These are phyloP conservation scores for Dasysyrphus tricinctus DNA, from an alignment of 2,888 invertebrate genomes.

Conservation along the genomic window DNA sequence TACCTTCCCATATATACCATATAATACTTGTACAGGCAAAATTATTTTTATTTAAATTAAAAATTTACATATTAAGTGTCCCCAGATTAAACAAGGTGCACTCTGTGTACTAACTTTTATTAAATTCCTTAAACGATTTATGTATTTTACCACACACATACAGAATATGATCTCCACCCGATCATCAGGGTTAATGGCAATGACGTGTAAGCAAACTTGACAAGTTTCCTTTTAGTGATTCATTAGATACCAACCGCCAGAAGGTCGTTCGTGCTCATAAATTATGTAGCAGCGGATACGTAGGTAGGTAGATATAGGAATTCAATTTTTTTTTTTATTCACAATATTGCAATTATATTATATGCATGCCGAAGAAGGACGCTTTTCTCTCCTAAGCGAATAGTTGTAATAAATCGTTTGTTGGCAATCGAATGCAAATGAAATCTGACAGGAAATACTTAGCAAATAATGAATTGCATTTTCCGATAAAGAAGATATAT, in stretches of 20 bases:
- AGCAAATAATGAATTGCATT: slow-evolving; percentile 61
- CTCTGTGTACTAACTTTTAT: neutral
- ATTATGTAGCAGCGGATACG: slow-evolving; percentile 46
- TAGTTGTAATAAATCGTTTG: slow-evolving; percentile 62
- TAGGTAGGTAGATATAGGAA: slow-evolving; percentile 15
- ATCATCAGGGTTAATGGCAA: slow-evolving; percentile 67
- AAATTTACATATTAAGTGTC: neutral
- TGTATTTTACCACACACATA: slow-evolving; percentile 48
- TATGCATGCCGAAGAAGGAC: slow-evolving; percentile 12
- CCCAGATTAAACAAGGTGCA: neutral
- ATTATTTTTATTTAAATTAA: neutral
- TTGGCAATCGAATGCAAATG: slow-evolving; percentile 58
- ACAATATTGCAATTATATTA: slow-evolving; percentile 36
- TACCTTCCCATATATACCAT: too few relatives aligned
- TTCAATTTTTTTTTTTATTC: neutral
- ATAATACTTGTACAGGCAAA: too few relatives aligned
- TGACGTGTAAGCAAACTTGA: slow-evolving; percentile 68
- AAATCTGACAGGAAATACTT: slow-evolving; percentile 70
- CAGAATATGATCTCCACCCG: slow-evolving; percentile 45
- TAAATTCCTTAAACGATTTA: slow-evolving; percentile 49
- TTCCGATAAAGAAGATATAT: slow-evolving; percentile 53
- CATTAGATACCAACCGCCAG: slow-evolving; percentile 65
- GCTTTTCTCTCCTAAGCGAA: slow-evolving; percentile 26
- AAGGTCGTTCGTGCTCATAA: slow-evolving; percentile 69
- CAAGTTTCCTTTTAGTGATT: slow-evolving; percentile 66